Evolutionary conservation across 2,888 invertebrate genomes (phyloP).

Genomic region (Drosophila tripunctata): DNA sequence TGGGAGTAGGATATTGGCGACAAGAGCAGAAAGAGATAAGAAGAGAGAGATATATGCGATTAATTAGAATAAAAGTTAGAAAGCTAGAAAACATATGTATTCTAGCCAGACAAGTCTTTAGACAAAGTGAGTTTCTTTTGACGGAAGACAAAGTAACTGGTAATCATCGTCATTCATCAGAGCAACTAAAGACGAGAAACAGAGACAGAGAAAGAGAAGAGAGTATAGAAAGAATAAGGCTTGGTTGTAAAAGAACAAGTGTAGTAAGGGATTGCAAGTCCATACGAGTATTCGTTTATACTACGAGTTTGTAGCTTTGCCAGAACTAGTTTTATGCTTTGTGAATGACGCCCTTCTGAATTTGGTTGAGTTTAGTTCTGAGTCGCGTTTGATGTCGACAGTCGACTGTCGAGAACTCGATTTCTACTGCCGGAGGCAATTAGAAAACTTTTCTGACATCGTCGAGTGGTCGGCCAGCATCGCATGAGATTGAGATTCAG

Average conservation of each 20-base stretch:
- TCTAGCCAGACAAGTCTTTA: neutral
- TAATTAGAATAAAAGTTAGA: conserved; percentile 5
- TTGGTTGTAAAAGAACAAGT: conserved; percentile 15
- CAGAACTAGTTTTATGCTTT: conserved; percentile 7
- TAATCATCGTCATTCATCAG: conserved; percentile 25
- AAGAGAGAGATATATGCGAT: neutral
- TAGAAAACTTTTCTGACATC: conserved; percentile 50
- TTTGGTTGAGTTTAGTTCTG: conserved; percentile 29
- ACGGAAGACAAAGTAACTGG: conserved; percentile 27
- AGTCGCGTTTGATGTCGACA: conserved; percentile 41
- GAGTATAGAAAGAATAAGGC: no score
- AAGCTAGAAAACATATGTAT: neutral
- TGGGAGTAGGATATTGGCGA: no score
- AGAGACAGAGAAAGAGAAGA: no score
- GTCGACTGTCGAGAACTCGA: conserved; percentile 28
- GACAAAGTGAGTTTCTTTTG: conserved; percentile 4
- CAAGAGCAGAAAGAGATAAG: neutral
- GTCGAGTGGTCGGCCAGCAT: conserved; percentile 31
- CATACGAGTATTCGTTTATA: conserved; percentile 10
- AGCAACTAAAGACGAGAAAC: conserved; percentile 7
- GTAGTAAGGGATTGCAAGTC: neutral
- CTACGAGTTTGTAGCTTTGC: neutral
- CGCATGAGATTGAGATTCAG: neutral
- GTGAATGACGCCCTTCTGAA: conserved; percentile 29
- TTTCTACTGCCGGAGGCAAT: conserved; percentile 54